These are phyloP conservation scores for Darevskia nairensis DNA, from an alignment of 2,797 vertebrate genomes.

Conservation along the genomic window DNA sequence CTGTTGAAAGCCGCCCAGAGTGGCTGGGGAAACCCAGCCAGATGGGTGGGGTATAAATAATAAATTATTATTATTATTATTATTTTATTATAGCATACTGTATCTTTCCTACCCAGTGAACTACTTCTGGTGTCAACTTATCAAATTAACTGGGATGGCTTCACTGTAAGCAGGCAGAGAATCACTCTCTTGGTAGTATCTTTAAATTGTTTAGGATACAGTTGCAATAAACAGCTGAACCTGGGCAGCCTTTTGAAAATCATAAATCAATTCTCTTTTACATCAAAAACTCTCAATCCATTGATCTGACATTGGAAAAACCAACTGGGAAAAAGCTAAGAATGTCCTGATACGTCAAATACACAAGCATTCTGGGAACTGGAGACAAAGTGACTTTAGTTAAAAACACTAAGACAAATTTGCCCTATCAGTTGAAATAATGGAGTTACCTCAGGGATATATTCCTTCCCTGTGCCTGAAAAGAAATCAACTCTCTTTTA, in stretches of 20 bases:
- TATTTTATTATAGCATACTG: too few relatives aligned
- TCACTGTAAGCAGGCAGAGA: neutral
- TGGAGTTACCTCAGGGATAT: neutral
- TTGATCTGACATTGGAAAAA: conserved; percentile 27
- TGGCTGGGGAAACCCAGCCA: too few relatives aligned
- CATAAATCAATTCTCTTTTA: conserved; percentile 54
- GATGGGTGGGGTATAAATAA: too few relatives aligned
- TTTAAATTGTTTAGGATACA: conserved; percentile 56
- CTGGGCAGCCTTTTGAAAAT: conserved; percentile 34
- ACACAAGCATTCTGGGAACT: neutral
- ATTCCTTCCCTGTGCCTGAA: neutral
- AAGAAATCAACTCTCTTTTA: neutral
- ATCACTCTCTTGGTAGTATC: neutral
- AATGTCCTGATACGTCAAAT: neutral
- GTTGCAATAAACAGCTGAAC: conserved; percentile 57
- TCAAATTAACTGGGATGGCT: neutral
- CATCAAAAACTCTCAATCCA: conserved; percentile 52
- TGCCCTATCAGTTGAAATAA: neutral
- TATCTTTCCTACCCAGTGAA: too few relatives aligned
- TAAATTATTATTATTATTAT: too few relatives aligned
- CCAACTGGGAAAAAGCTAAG: neutral
- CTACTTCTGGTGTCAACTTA: neutral
- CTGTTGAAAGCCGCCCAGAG: too few relatives aligned
- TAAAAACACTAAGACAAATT: conserved; percentile 22
- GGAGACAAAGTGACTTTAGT: fast-evolving